Evolutionary conservation across 53 echinoderm and acorn worm species (phyloP), one percentile per base, ranked within the genome.

Genomic region (Astropecten irregularis): DNA sequence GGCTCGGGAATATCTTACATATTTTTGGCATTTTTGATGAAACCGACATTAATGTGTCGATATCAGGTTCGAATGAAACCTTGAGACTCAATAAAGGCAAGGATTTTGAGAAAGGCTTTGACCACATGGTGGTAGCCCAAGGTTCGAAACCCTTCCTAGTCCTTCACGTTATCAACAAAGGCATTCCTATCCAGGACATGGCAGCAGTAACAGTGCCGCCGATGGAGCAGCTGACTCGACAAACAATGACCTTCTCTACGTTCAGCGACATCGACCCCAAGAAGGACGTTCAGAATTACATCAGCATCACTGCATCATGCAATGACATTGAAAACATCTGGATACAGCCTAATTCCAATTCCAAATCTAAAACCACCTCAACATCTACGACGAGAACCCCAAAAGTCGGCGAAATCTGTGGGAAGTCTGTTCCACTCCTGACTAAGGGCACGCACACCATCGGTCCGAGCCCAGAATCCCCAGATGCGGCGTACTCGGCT

Each of bases 181-280:
- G 72, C 47, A 50, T 2, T 16, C 77, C 77, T 1, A 29, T 69
- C 16, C 29, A 28, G 38, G 84, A 89, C 71, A 84, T 49, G 4
- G 77, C 89, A 4, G 49, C 83, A 62, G 60, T 68, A 4, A 40
- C 51, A 9, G 59, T 89, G 23, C 89, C 89, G 25, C 89, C 89
- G 6, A 67, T 76, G 5, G 84, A 89, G 16, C 89, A 89, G 62
- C 77, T 61, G 61, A 89, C 89, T 9, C 69, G 61, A 8, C 49
- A 64, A 6, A 62, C 84, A 1, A 59, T 89, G 2, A 67, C 44
- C 28, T 89, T 89, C 48, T 44, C 70, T 14, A 79, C 81, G 15
- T 76, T 58, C 59, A 0, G 0, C 4, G 4, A 20, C 1, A 13
- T 15, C 3, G 18, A 57, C 40, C 1, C 7, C n/a, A n/a, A n/a